Conservation (phyloP, 2,797 vertebrate species). For the Gymnodraco acuticeps region DNA sequence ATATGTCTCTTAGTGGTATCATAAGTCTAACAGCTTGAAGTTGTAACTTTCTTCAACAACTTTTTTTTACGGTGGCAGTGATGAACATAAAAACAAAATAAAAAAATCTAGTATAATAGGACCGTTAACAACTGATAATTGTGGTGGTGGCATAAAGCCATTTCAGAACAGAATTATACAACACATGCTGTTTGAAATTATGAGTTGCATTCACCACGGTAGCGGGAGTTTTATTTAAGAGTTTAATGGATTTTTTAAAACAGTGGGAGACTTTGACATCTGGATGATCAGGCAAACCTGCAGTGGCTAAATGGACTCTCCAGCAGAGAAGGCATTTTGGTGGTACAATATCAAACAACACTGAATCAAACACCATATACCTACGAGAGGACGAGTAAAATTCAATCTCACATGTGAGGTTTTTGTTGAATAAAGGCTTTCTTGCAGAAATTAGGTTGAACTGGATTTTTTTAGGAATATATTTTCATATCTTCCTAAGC, state of each 20-base stretch:
- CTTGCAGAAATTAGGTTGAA: background rate
- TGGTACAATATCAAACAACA: background rate
- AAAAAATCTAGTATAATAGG: background rate
- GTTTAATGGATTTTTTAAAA: slow-evolving; percentile 23
- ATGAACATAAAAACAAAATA: background rate
- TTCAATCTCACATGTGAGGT: background rate
- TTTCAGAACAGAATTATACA: background rate
- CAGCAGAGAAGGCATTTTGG: slow-evolving; percentile 15
- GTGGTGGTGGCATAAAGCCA: background rate
- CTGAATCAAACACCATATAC: slow-evolving; percentile 16
- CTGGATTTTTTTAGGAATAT: background rate
- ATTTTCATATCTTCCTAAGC: background rate
- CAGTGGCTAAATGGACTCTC: slow-evolving; percentile 13
- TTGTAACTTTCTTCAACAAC: background rate
- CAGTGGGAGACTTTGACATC: slow-evolving; percentile 13
- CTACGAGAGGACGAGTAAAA: slow-evolving; percentile 2
- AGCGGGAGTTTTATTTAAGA: background rate
- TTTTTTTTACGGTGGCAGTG: background rate
- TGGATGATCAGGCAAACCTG: slow-evolving; percentile 8
- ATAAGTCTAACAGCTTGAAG: slow-evolving; percentile 11
- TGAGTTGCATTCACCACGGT: background rate
- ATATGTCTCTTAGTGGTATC: slow-evolving; percentile 1
- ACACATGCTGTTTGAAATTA: slow-evolving; percentile 9
- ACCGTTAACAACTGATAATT: slow-evolving; percentile 18
- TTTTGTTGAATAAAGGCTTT: background rate